Base-by-base conservation (phyloP, 1,140 invertebrate species). In the Octopus sinensis region DNA sequence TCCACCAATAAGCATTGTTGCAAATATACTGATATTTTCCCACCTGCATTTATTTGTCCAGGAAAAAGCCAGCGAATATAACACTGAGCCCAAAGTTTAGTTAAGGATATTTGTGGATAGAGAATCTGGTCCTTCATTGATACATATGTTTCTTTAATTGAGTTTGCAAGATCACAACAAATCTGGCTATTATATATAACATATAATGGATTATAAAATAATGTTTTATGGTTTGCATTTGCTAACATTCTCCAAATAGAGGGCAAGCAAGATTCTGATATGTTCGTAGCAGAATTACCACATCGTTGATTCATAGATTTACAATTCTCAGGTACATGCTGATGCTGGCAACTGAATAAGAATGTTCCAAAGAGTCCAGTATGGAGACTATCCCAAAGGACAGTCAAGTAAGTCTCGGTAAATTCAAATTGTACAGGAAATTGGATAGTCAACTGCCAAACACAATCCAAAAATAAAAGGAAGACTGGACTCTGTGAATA, bases 291-390 rank as follows among this genome's bases (percentile, higher is more conserved):
- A 43, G 30, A 43, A 43, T 43, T 43, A 43, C 30, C 30, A 43
- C 30, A 43, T 43, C 30, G 30, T 43, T 43, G 30, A 43, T 43
- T 43, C 30, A 43, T 43, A 43, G 30, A 43, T 43, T 43, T 43
- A 43, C 30, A 43, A 43, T 43, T 43, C 30, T 43, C 30, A 43
- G 3, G 30, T 43, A 43, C 30, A 43, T 73, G 17, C 54, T 90
- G 86, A 82, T 89, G 86, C 51, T 86, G 85, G 81, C 86, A 95
- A 88, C 97, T 96, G 87, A 97, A 98, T 23, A 97, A 92, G 92
- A 98, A 98, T 30, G 96, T 97, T 83, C 97, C 96, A 88, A 97
- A 97, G 54, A 97, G 92, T 53, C 96, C 95, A 85, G 96, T 93
- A 86, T 96, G 95, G 71, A 93, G 93, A 23, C 94, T 93, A 91